phyloP scores from a whole-genome alignment of 2,113 vertebrate species.

The Tamias sibiricus region DNA sequence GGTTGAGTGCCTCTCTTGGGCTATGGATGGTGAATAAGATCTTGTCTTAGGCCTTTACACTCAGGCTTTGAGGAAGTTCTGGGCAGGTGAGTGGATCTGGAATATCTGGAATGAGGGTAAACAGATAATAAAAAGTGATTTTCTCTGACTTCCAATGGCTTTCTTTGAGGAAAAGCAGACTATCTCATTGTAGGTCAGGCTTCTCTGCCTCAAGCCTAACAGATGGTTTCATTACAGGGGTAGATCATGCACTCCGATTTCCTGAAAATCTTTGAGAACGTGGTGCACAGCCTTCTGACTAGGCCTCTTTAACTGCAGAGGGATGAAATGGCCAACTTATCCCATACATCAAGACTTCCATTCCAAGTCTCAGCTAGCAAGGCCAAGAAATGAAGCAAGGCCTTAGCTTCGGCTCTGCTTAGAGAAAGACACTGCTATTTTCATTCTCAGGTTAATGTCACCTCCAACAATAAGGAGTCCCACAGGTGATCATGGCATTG shows the following conservation, averaged over 20 bases:
- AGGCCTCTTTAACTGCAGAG: not conserved
- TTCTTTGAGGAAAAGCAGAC: not conserved
- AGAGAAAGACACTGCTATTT: not conserved
- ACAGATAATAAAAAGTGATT: not conserved
- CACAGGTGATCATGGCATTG: not conserved
- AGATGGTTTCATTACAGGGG: not conserved
- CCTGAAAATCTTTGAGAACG: not conserved
- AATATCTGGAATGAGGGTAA: not conserved
- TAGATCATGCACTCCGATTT: not conserved
- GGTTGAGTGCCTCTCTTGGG: rapidly evolving
- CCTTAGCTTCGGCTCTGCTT: not conserved
- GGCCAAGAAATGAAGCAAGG: not conserved
- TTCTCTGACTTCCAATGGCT: not conserved
- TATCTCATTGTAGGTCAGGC: not conserved
- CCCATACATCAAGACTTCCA: not conserved
- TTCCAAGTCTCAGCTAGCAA: not conserved
- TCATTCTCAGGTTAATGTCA: not conserved
- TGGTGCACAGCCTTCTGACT: not conserved
- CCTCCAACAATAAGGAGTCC: not conserved
- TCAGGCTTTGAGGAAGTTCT: not conserved
- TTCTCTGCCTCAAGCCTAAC: not conserved
- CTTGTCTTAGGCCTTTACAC: not conserved
- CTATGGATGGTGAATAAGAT: not conserved
- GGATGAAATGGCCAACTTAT: not conserved
- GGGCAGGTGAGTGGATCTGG: not conserved